Conservation (phyloP, 1,140 invertebrate species). For the Andricus grossulariae region DNA sequence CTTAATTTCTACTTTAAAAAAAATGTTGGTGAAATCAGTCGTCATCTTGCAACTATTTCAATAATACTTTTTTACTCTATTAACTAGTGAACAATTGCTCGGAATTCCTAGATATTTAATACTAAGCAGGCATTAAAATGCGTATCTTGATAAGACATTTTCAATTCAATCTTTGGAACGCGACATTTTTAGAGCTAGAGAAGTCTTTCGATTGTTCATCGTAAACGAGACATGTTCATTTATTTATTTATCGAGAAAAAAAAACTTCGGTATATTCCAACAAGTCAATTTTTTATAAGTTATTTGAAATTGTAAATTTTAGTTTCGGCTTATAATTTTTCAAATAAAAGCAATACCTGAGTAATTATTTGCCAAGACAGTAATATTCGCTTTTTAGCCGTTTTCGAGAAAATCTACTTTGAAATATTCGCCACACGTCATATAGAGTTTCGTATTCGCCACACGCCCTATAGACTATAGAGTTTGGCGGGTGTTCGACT, state of each 20-base stretch:
- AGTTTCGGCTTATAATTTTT: too few relatives aligned
- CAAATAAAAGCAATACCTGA: too few relatives aligned
- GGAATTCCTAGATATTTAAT: constrained; percentile 21
- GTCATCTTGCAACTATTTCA: not conserved
- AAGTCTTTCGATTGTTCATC: not conserved
- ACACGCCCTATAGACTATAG: too few relatives aligned
- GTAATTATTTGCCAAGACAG: too few relatives aligned
- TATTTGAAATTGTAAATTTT: too few relatives aligned
- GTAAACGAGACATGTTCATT: not conserved
- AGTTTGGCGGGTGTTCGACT: too few relatives aligned
- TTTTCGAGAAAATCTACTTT: too few relatives aligned
- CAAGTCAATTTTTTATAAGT: too few relatives aligned
- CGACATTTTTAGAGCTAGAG: not conserved
- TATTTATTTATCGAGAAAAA: not conserved
- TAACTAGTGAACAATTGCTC: not conserved
- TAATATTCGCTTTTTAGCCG: too few relatives aligned
- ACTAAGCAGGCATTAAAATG: not conserved
- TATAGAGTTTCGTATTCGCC: too few relatives aligned
- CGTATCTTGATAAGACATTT: not conserved
- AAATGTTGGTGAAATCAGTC: constrained; percentile 1
- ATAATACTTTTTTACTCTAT: not conserved
- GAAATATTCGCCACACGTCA: too few relatives aligned
- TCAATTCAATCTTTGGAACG: constrained; percentile 10
- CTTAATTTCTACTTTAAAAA: not conserved
- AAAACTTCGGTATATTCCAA: not conserved